Evolutionary conservation across 2,888 invertebrate species (phyloP), one percentile per base, ranked within the genome.

Genomic region (Agrochola lota): DNA sequence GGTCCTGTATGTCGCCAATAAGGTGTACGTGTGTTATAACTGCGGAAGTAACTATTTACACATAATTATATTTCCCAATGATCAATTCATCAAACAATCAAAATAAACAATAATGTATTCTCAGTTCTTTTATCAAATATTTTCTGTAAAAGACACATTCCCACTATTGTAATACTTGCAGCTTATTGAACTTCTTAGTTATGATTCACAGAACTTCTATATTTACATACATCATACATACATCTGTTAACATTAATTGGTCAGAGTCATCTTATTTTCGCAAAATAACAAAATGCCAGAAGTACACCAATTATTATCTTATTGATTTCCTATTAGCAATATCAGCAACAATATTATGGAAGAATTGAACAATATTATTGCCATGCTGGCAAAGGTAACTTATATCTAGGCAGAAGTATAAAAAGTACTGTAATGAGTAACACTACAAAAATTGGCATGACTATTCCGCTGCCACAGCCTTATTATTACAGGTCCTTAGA

Each of bases 271-370:
- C 17, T 52, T 68, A 23, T n/a, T 52, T 15, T 57, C 26, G 66
- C 20, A 35, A 5, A 68, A 52, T 30, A 35, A 40, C 5, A n/a
- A 59, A 46, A 40, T 64, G 3, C 11, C 7, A 26, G 30, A 35
- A 0, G 5, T 35, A n/a, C 7, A 62, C 52, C 26, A 77, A 49
- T 26, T 23, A 49, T n/a, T 43, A 52, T 68, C 76, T 63, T 76
- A 83, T 69, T 79, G 75, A 66, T 74, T 86, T 84, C 86, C 55
- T 76, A 76, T 86, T 68, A 71, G 86, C 4, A 75, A 20, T 20
- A 23, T 46, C 30, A 66, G 8, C 15, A 17, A 35, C 6, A 68
- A 55, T 64, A 35, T 23, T 20, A 20, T 11, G 52, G 7, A 66
- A 20, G 7, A n/a, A n/a, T n/a, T n/a, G n/a, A n/a, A n/a, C n/a